Base-by-base conservation (phyloP, 2,113 vertebrate species). In the Pachypanchax playfairii region DNA sequence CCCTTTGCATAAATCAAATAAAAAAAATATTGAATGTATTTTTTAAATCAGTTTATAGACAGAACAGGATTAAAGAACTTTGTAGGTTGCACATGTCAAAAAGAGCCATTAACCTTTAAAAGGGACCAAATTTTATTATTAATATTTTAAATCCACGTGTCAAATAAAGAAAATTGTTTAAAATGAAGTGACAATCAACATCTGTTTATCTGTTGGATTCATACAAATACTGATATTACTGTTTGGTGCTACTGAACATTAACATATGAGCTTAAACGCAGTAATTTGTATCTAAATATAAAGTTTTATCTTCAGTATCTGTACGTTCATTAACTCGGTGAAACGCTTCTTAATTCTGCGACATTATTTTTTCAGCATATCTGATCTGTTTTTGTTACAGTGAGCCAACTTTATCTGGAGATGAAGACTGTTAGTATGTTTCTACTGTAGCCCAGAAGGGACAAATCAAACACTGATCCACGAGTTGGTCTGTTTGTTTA, bases 101-200 rank as follows among this genome's bases (percentile, higher is more conserved):
- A 3, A 5, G 43, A 74, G 13, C 14, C 35, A 24, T 18, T 25
- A 29, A 66, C 13, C 41, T 67, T 36, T 36, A 33, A 53, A 21
- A 24, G 33, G 41, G 12, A 51, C 18, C 18, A 22, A 22, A 26
- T 1, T 9, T 4, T 41, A 51, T 26, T 20, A 22, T 58, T 2
- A 29, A 56, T 29, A 31, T 39, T n/a, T 7, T 17, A 6, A 0
- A 13, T 31, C 6, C 28, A 17, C 31, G 4, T 50, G 26, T 29
- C 12, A 57, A 44, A 31, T 75, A 33, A 73, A 57, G 25, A 26
- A 58, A 73, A 21, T 46, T 2, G 7, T 43, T 62, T 51, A 0
- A 43, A 62, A 44, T 51, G 17, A 52, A 25, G 9, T 50, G 3
- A 38, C 14, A 22, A 55, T 50, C 48, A 46, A 21, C 21, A n/a